Evolutionary conservation across 2,113 vertebrate genomes (phyloP).

Genomic region (Fregetta grallaria): DNA sequence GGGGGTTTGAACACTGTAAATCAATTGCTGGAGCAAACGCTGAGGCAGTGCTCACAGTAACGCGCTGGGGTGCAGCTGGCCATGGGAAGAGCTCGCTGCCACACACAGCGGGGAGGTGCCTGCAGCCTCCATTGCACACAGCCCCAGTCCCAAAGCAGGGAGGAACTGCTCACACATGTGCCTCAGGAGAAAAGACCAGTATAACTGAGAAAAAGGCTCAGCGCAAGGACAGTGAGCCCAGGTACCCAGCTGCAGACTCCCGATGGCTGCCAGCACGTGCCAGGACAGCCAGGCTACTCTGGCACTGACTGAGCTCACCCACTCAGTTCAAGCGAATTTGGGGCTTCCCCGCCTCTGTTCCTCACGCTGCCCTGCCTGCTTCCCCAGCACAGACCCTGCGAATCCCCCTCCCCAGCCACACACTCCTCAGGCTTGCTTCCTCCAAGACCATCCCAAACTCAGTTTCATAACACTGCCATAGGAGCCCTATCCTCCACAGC

Average conservation of each 20-base stretch:
- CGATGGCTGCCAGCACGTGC: fast-evolving
- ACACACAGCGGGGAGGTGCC: background rate
- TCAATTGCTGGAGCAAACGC: background rate
- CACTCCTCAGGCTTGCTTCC: background rate
- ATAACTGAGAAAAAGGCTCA: background rate
- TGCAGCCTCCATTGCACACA: background rate
- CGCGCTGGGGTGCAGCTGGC: background rate
- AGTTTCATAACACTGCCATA: background rate
- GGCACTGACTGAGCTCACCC: background rate
- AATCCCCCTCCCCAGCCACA: background rate
- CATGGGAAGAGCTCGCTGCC: background rate
- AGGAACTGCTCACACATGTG: background rate
- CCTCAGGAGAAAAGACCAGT: background rate
- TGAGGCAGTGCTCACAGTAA: background rate
- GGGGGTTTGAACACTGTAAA: background rate
- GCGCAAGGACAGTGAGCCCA: background rate
- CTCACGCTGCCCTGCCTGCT: background rate
- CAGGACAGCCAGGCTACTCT: background rate
- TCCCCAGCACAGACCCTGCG: background rate
- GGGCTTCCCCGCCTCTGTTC: background rate
- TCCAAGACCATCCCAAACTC: background rate
- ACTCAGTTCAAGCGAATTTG: background rate
- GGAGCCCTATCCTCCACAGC: background rate
- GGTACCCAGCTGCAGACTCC: background rate
- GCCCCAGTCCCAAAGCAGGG: background rate